These are phyloP conservation scores for Tachystola acroxantha DNA, from an alignment of 2,888 invertebrate genomes.

Conservation along the genomic window DNA sequence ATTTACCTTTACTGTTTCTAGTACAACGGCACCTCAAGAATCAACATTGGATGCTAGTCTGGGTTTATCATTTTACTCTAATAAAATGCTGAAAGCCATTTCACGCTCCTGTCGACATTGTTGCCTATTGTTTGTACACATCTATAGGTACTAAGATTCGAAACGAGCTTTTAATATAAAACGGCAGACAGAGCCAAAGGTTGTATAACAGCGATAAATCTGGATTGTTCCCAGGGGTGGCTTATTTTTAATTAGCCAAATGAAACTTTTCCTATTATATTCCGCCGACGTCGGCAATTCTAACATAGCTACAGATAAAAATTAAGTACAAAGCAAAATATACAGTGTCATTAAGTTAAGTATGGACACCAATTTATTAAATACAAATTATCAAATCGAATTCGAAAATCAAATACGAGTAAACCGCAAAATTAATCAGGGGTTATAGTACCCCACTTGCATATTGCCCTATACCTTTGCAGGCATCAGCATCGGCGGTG, in stretches of 20 bases:
- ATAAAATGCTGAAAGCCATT: conserved; percentile 34
- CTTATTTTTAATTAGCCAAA: conserved; percentile 73
- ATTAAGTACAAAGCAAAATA: conserved; percentile 47
- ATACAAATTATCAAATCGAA: too few relatives aligned
- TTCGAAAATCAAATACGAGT: too few relatives aligned
- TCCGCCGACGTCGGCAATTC: conserved; percentile 45
- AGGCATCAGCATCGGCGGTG: too few relatives aligned
- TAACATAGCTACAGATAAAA: conserved; percentile 46
- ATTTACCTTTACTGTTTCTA: too few relatives aligned
- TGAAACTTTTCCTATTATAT: conserved; percentile 71
- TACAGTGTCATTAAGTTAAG: neutral
- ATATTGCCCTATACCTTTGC: too few relatives aligned
- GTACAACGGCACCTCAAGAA: conserved; percentile 4
- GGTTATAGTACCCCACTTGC: too few relatives aligned
- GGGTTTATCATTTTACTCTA: conserved; percentile 33
- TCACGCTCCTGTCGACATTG: conserved; percentile 39
- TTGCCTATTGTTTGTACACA: conserved; percentile 46
- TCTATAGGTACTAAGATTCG: conserved; percentile 40
- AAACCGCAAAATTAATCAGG: too few relatives aligned
- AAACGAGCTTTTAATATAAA: conserved; percentile 50
- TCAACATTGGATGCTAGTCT: too few relatives aligned
- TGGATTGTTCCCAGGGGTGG: conserved; percentile 54
- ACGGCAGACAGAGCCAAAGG: conserved; percentile 42
- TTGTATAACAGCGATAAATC: conserved; percentile 60
- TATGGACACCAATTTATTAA: too few relatives aligned